Percentiles rank a stretch among this genome's conserved stretches.
These are phyloP conservation scores for Chroicocephalus ridibundus DNA, from an alignment of 2,113 vertebrate genomes.

Conservation along the genomic window DNA sequence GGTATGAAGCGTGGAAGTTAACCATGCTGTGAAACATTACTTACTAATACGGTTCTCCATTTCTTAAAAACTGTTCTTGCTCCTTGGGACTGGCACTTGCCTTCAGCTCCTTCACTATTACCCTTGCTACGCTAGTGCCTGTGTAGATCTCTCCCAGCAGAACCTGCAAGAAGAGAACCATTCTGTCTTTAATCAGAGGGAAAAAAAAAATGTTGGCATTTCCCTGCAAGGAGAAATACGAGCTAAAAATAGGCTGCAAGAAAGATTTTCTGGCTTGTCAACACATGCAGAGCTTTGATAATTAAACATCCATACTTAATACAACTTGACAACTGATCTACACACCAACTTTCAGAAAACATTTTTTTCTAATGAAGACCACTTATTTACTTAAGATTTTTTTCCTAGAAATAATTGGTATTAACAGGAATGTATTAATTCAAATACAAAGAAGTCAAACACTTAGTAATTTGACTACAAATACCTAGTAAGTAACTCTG, in stretches of 20 bases:
- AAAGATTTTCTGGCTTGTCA: background rate
- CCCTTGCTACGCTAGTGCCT: constrained; percentile 85
- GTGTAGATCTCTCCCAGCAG: constrained; percentile 94
- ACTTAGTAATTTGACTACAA: too few species aligned
- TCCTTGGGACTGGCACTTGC: constrained; percentile 90
- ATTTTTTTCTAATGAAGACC: background rate
- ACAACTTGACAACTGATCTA: background rate
- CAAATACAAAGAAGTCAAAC: background rate
- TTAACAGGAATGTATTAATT: background rate
- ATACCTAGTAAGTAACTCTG: background rate
- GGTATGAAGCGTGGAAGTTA: background rate
- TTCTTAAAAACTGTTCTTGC: constrained; percentile 91
- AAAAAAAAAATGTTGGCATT: constrained; percentile 64
- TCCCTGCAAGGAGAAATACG: constrained; percentile 10
- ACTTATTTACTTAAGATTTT: background rate
- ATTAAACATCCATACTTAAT: background rate
- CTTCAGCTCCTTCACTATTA: constrained; percentile 93
- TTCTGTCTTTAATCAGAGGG: constrained; percentile 36
- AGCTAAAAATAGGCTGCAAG: background rate
- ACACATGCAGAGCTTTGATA: background rate
- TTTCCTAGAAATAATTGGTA: background rate
- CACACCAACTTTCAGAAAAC: background rate
- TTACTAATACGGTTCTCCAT: constrained; percentile 94
- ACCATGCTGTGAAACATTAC: background rate
- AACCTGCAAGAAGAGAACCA: constrained; percentile 76